Base-by-base conservation (phyloP, 2,888 invertebrate genomes). In the Pelosia muscerda region DNA sequence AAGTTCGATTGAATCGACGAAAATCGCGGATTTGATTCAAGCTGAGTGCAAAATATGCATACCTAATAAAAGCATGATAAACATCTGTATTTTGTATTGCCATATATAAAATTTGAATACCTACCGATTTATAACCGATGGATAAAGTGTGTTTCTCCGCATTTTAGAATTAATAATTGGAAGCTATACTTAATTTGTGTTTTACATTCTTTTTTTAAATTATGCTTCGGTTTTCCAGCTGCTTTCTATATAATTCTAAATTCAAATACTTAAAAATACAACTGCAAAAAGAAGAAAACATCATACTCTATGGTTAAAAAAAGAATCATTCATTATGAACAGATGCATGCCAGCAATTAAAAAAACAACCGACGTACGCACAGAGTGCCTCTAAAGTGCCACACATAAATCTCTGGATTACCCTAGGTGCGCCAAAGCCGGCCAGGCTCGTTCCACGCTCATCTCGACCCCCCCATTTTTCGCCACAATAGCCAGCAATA, bases 401-500 rank as follows among this genome's bases (percentile, higher is more conserved):
- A 61, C 69, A 49, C 68, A 79, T 79, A 79, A 77, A 81, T 81
- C 77, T 72, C 76, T 76, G 74, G 74, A 67, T 71, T 75, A 70
- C 77, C 75, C 68, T 68, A 71, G 78, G 76, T 69, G 74, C 75
- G 85, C 84, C 85, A 84, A 86, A 86, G 84, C 82, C 81, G 81
- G 85, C 86, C 84, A 81, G 86, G 85, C 86, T 81, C 81, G 86
- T 84, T 84, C 85, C 82, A 81, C 87, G 68, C 88, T 88, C 87
- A 89, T 88, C 86, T 88, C 88, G 80, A 83, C 92, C 92, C 91
- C 77, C 92, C 91, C 92, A 92, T 93, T 92, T 93, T 92, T 93
- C 93, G 92, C 93, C 92, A 94, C 93, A 93, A 93, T 92, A 89
- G 92, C 93, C 88, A 86, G 93, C 94, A 93, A 94, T 95, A 94